These are phyloP conservation scores for Rhipidura dahli DNA, from an alignment of 2,113 vertebrate species.

Conservation along the genomic window DNA sequence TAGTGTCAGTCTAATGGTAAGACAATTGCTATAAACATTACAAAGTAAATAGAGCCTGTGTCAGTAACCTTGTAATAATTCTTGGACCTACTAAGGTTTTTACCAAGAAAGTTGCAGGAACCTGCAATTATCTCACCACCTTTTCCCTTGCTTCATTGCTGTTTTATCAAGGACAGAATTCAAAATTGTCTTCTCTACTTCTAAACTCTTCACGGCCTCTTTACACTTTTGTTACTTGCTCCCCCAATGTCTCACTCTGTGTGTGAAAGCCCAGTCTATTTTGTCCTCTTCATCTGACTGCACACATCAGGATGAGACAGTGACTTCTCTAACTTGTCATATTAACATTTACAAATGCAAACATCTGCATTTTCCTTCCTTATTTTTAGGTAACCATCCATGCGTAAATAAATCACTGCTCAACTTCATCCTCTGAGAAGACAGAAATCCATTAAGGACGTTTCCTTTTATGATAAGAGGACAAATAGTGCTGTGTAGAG, in stretches of 20 bases:
- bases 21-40: background rate
- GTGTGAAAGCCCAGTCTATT: background rate
- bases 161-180: background rate
- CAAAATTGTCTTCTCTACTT: background rate
- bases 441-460: background rate
- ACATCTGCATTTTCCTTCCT: background rate
- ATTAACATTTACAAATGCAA: background rate
- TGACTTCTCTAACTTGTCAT: background rate
- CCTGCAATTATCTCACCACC: background rate
- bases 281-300: background rate
- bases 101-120: background rate
- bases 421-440: background rate
- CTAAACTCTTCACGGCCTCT: background rate
- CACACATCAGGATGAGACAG: background rate
- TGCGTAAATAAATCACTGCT: background rate
- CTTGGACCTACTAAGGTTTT: background rate
- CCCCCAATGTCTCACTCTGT: background rate
- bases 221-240: background rate
- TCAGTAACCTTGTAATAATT: constrained; percentile 1
- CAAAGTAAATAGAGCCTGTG: background rate
- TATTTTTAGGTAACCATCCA: background rate
- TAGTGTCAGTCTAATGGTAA: background rate
- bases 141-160: background rate
- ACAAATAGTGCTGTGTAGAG: background rate
- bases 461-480: background rate